Base-by-base conservation (phyloP, 2,113 vertebrate genomes). In the Pachycephala philippinensis region DNA sequence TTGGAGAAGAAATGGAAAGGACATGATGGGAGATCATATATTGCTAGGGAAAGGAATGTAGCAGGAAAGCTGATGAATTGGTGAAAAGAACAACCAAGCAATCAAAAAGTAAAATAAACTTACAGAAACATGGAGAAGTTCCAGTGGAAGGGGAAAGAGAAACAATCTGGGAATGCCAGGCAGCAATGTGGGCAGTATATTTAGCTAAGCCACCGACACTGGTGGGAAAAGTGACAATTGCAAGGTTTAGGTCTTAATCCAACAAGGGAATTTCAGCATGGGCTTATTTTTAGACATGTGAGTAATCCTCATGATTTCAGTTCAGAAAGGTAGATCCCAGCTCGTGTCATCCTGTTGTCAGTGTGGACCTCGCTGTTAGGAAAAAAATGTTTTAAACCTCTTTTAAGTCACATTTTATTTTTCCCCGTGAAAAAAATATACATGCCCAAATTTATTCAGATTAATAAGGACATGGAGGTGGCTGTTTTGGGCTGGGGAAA, bases 171-270 rank as follows among this genome's bases (percentile, higher is more conserved):
- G 53, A 94, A 74, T 4, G 18, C 27, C 68, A 91, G 52, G 69
- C 37, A 12, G 10, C 3, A 2, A 31, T 65, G 53, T 6, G 11
- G 77, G 54, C 3, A 15, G 47, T 81, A 42, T 91, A 87, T 89
- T 95, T 89, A 81, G 53, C 77, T 65, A 91, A 95, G 72, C 31
- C 89, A 91, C 35, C 66, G 72, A 76, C 74, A 89, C 78, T 74
- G 54, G 50, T 74, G 81, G 78, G 56, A 68, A 79, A 87, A 94
- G 74, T 82, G 94, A 91, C 94, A 94, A 94, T 75, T 91, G 78
- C 53, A 87, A 84, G 54, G 52, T 30, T 96, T 75, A 91, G 70
- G 37, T 71, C 78, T 87, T 82, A 82, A 94, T 94, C 65, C 78
- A 90, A 45, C 60, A 53, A 45, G 81, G 56, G 64, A 95, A 78